These are phyloP conservation scores for Grus americana DNA, from an alignment of 2,113 vertebrate genomes.

Conservation along the genomic window DNA sequence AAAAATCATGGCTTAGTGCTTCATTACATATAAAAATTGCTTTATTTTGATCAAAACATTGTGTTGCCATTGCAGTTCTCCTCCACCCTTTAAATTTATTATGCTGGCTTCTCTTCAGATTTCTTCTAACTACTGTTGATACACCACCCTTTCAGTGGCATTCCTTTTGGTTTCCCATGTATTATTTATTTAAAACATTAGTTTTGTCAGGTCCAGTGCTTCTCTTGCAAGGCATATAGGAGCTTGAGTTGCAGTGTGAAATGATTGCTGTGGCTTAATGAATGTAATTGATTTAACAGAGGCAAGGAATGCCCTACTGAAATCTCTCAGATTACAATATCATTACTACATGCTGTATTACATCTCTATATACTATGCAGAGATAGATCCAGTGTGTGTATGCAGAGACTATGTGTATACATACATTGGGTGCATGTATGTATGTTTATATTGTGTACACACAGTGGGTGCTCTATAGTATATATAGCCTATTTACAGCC, in stretches of 20 bases:
- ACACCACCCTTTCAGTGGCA: neutral
- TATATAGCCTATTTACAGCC: neutral
- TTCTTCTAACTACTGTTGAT: neutral
- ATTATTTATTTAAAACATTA: neutral
- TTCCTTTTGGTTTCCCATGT: neutral
- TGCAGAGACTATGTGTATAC: neutral
- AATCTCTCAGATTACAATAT: neutral
- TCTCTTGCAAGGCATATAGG: neutral
- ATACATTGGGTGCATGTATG: neutral
- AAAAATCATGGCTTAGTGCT: neutral
- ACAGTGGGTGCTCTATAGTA: neutral
- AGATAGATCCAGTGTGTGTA: neutral
- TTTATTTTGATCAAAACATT: constrained; percentile 57
- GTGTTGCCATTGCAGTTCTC: constrained; percentile 37
- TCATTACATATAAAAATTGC: neutral
- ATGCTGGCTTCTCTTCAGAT: constrained; percentile 22
- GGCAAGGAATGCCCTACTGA: neutral
- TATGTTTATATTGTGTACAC: neutral
- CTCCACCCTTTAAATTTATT: constrained; percentile 40
- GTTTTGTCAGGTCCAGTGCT: neutral
- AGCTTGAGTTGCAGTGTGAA: neutral
- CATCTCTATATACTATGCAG: neutral
- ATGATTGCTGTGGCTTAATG: neutral
- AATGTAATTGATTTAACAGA: neutral
- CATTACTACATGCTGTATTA: neutral